A percentile compares a stretch with the other conserved stretches of the same genome.
Conservation (phyloP, 2,888 invertebrate genomes). For the Amblyjoppa fuscipennis region DNA sequence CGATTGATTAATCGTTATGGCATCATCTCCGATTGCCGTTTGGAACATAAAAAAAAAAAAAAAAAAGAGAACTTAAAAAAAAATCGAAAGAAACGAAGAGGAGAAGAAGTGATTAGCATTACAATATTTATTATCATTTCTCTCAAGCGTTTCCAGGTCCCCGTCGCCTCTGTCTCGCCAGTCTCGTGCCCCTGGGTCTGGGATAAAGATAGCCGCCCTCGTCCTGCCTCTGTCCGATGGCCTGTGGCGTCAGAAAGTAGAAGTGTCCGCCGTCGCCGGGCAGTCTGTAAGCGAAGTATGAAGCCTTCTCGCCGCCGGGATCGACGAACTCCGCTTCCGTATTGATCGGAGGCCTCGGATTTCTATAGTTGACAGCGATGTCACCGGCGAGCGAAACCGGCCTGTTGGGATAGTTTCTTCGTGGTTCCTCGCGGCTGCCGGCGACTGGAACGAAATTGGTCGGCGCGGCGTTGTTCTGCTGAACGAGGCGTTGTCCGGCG, state of each 20-base stretch:
- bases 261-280: conserved; percentile 93
- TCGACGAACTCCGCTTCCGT: conserved; percentile 88
- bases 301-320: conserved; percentile 79
- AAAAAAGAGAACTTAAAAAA: background rate
- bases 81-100: background rate
- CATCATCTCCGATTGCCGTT: conserved; percentile 71
- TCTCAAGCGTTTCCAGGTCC: conserved; percentile 74
- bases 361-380: conserved; percentile 87
- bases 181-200: conserved; percentile 76
- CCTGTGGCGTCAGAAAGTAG: conserved; percentile 92
- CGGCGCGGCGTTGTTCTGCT: conserved; percentile 62
- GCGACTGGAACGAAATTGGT: conserved; percentile 75
- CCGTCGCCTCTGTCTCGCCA: conserved; percentile 77
- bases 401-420: conserved; percentile 62
- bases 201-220: conserved; percentile 76
- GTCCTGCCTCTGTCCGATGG: conserved; percentile 83
- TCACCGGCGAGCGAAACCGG: conserved; percentile 85
- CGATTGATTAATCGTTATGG: conserved; percentile 70
- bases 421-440: conserved; percentile 70
- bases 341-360: conserved; percentile 87
- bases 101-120: background rate
- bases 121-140: background rate
- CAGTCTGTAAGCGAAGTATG: conserved; percentile 90
- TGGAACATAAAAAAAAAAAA: conserved; percentile 5
- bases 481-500: conserved; percentile 43